phyloP scores from a whole-genome alignment of 2,113 vertebrate species.

The Phylloscopus trochiloides region DNA sequence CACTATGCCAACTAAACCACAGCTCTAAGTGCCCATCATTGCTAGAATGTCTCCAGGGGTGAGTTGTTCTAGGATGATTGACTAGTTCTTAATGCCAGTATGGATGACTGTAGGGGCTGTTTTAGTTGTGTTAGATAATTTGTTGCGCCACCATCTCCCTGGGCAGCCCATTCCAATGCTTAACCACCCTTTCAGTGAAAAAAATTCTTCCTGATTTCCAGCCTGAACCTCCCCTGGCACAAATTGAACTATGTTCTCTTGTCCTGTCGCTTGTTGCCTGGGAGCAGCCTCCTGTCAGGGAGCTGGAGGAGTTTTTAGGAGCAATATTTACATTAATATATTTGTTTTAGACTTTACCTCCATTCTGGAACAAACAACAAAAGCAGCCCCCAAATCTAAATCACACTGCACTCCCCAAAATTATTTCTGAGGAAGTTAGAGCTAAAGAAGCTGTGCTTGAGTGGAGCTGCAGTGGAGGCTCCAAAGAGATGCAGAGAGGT shows the following conservation, averaged over 20 bases:
- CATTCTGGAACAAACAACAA: neutral
- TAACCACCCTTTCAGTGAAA: no score
- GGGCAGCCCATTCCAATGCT: neutral
- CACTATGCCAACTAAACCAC: fast-evolving
- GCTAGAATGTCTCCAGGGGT: neutral
- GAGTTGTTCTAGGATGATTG: no score
- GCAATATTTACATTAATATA: neutral
- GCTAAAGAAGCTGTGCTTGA: neutral
- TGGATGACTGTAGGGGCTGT: no score
- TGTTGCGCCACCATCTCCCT: no score
- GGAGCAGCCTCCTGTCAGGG: neutral
- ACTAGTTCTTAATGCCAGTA: no score
- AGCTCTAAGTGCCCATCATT: neutral
- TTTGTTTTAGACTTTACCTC: neutral
- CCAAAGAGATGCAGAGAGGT: no score
- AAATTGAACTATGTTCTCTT: neutral
- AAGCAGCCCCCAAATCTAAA: neutral
- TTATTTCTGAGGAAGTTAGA: neutral
- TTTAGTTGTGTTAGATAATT: no score
- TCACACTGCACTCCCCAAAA: fast-evolving
- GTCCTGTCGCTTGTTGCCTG: neutral
- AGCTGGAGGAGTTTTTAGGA: neutral
- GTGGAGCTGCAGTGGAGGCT: neutral
- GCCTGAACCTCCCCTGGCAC: neutral
- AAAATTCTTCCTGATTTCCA: neutral